A percentile compares a stretch with the other conserved stretches of the same genome.
Evolutionary conservation across 2,888 invertebrate species (phyloP).

Genomic region (Drosophila barbarae): DNA sequence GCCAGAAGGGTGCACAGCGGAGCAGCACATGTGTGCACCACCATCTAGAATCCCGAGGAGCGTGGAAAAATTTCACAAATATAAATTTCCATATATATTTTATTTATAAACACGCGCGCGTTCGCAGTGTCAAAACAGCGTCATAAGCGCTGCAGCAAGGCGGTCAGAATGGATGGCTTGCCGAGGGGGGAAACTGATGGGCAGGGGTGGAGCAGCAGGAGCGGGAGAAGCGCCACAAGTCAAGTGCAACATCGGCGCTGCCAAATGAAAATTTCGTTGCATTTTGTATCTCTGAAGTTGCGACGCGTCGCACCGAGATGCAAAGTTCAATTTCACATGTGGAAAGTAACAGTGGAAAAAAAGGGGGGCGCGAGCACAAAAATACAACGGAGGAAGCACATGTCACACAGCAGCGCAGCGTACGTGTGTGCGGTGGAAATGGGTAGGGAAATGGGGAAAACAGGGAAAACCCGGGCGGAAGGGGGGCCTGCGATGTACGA

Average conservation of each 20-base stretch:
- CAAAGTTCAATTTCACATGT: constrained; percentile 74
- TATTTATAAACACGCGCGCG: constrained; percentile 73
- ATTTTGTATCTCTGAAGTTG: constrained; percentile 49
- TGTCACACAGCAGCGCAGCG: constrained; percentile 53
- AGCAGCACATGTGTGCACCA: constrained; percentile 63
- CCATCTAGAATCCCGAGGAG: constrained; percentile 30
- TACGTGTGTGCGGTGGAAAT: constrained; percentile 47
- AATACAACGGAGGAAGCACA: constrained; percentile 72
- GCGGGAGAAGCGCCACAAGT: constrained; percentile 65
- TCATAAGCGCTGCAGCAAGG: constrained; percentile 49
- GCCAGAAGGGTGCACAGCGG: constrained; percentile 60
- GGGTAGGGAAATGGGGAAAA: constrained; percentile 5
- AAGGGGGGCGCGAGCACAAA: constrained; percentile 45
- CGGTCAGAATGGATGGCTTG: constrained; percentile 27
- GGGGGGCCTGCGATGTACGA: constrained; percentile 45
- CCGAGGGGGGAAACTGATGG: constrained; percentile 19
- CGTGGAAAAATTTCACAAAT: constrained; percentile 62
- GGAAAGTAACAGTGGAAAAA: constrained; percentile 62
- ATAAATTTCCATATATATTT: constrained; percentile 56
- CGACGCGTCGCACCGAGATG: constrained; percentile 67
- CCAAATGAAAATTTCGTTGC: constrained; percentile 42
- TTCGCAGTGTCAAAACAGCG: constrained; percentile 72
- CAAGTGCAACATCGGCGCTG: constrained; percentile 58
- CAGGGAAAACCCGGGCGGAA: constrained; percentile 35
- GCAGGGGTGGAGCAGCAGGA: constrained; percentile 7